Evolutionary conservation across 2,797 vertebrate species (phyloP), one percentile per base, ranked within the genome.

Genomic region (Somateria mollissima): DNA sequence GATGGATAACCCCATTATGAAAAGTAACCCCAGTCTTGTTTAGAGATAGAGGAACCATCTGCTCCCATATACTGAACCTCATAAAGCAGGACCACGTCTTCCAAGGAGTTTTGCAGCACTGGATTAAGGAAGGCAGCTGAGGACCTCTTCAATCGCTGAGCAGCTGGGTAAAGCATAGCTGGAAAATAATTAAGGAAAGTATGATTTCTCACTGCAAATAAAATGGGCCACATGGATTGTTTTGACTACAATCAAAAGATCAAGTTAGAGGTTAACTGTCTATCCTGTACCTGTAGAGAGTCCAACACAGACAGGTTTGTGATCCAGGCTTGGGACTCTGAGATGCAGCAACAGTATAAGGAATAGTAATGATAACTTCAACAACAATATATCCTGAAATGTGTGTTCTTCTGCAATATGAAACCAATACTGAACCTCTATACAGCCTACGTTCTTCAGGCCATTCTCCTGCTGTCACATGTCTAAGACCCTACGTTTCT

Each of bases 81-180:
- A 58, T 98, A 99, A 39, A 99, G 98, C 95, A 99, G 97, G 62
- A 98, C 97, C 74, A 98, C 98, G 2, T 99, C 99, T 64, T 99
- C 98, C 95, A 98, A 85, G 0, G 99, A 99, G 73, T 69, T 98
- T 97, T 99, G 99, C 94, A 99, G 98, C 21, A 98, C 95, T 2
- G 99, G 99, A 92, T 98, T 98, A 76, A 99, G 47, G 53, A 98
- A 97, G 32, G 97, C 93, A 9, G 98, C 96, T 3, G 98, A 97
- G 6, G 97, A 98, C 21, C 98, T 98, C 96, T 98, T 99, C 64
- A 99, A 96, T 91, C 98, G 96, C 21, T 98, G 97, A 41, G 99
- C 98, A 70, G 98, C 97, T 47, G 99, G 99, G 95, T 99, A 99
- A 93, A 99, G 97, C 92, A 93, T 20, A 15, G 98, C 99, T 99